Evolutionary conservation across 2,888 invertebrate genomes (phyloP).

Genomic region (Rhopalosiphum nymphaeae): DNA sequence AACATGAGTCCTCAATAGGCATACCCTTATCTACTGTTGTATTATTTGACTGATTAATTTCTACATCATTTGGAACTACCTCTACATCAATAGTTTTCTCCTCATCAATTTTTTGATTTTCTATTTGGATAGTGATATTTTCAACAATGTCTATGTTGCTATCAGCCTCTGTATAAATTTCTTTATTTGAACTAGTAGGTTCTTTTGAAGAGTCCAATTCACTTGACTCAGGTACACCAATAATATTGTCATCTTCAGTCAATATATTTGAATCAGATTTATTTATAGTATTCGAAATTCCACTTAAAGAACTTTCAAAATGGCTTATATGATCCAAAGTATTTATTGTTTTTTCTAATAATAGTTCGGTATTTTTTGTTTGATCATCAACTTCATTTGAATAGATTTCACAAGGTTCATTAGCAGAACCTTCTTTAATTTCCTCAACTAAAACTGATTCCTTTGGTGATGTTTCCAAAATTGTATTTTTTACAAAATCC

Average conservation of each 20-base stretch:
- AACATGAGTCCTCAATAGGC: not conserved
- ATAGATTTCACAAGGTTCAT: not conserved
- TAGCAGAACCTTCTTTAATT: not conserved
- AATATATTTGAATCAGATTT: not conserved
- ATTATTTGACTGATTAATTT: not conserved
- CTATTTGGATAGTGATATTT: not conserved
- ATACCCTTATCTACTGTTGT: not conserved
- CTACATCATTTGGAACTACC: not conserved
- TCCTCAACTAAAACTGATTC: not conserved
- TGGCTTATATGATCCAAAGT: not conserved
- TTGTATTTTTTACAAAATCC: not conserved
- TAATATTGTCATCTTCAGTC: not conserved
- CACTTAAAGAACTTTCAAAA: not conserved
- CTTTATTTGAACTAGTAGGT: not conserved
- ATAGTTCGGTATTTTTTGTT: not conserved
- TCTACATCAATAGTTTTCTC: not conserved
- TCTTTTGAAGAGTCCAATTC: not conserved
- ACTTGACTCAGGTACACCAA: not conserved
- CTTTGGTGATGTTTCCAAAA: not conserved
- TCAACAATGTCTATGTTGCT: not conserved
- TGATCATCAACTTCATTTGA: not conserved
- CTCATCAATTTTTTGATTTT: no score
- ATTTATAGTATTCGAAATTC: not conserved
- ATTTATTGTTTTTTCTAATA: not conserved
- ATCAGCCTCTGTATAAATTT: not conserved